Conservation (phyloP, 2,797 vertebrate species). For the Typhlichthys eigenmanni region DNA sequence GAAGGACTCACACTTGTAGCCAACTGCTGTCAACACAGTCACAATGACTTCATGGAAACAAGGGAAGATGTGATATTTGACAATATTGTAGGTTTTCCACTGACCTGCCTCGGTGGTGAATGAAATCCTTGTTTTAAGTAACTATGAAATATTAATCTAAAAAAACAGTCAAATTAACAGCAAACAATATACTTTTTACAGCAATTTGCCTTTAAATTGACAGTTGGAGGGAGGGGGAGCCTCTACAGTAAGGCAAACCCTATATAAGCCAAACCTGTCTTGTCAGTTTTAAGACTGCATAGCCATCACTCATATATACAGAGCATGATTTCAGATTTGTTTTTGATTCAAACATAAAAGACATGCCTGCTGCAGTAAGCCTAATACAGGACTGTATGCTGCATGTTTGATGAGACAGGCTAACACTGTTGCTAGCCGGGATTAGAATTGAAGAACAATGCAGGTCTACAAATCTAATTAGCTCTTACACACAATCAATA, state of each 20-base stretch:
- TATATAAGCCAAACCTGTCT: neutral
- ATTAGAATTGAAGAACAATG: slow-evolving; percentile 13
- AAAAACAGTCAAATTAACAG: neutral
- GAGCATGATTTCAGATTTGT: too few relatives aligned
- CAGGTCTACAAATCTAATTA: slow-evolving; percentile 47
- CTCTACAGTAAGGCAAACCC: too few relatives aligned
- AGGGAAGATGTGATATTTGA: neutral
- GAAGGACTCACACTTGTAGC: neutral
- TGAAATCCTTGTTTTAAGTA: neutral
- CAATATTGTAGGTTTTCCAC: too few relatives aligned
- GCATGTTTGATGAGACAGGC: neutral
- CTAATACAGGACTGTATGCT: too few relatives aligned
- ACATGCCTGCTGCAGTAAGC: neutral
- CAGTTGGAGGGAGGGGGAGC: neutral
- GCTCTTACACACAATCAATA: slow-evolving; percentile 49
- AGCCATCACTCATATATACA: neutral
- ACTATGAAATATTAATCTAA: neutral
- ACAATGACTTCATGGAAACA: neutral
- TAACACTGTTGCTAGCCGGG: slow-evolving; percentile 4
- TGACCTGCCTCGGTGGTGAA: neutral
- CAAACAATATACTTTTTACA: neutral
- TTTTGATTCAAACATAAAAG: too few relatives aligned
- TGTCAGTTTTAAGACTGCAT: neutral
- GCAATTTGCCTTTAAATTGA: neutral
- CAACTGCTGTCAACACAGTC: neutral